Percentiles rank a stretch among this genome's conserved stretches.
phyloP scores from a whole-genome alignment of 1,140 invertebrate genomes.

The Drosophila ananassae region DNA sequence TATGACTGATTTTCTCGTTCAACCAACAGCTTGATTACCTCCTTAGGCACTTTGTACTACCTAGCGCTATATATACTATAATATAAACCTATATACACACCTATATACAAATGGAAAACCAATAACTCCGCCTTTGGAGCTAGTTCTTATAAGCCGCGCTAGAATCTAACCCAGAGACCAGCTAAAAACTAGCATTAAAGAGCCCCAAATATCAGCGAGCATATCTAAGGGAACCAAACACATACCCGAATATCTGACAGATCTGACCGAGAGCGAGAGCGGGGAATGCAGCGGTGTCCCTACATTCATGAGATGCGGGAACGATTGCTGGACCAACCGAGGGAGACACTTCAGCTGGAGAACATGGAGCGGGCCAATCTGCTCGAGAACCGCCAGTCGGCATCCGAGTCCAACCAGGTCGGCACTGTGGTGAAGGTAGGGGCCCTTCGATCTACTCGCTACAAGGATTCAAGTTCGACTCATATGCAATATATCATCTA shows the following conservation, averaged over 20 bases:
- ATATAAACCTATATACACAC: slow-evolving; percentile 17
- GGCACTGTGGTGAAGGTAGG: slow-evolving; percentile 93
- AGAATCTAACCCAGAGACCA: slow-evolving; percentile 7
- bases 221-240: not conserved
- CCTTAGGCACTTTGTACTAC: slow-evolving; percentile 48
- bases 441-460: slow-evolving; percentile 78
- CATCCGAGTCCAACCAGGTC: slow-evolving; percentile 88
- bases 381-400: slow-evolving; percentile 87
- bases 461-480: slow-evolving; percentile 57
- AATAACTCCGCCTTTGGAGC: slow-evolving; percentile 26
- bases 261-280: slow-evolving; percentile 56
- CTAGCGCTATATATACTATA: not conserved
- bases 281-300: slow-evolving; percentile 92
- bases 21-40: slow-evolving; percentile 56
- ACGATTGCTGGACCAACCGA: slow-evolving; percentile 89
- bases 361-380: slow-evolving; percentile 84
- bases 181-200: not conserved
- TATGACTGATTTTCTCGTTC: slow-evolving; percentile 73
- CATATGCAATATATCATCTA: slow-evolving; percentile 43
- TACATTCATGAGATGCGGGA: slow-evolving; percentile 96
- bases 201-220: not conserved
- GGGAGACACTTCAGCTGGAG: slow-evolving; percentile 85
- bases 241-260: slow-evolving; percentile 1
- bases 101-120: slow-evolving; percentile 32
- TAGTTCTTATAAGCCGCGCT: slow-evolving; percentile 16